Evolutionary conservation across 1,140 invertebrate genomes (phyloP).

Genomic region (Coptotermes formosanus): DNA sequence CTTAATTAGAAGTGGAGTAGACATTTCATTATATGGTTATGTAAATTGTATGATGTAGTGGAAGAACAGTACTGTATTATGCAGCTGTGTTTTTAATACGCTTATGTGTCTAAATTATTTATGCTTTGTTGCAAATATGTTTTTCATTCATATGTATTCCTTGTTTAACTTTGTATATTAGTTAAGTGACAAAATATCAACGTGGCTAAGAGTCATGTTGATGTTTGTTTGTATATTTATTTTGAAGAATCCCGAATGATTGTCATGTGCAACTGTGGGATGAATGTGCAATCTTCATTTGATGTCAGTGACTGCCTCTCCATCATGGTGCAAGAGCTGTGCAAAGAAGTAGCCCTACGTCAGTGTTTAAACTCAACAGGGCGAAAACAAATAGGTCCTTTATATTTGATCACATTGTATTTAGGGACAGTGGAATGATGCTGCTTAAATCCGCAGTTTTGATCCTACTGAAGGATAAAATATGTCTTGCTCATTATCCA

Average conservation of each 20-base stretch:
- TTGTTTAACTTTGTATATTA: background rate
- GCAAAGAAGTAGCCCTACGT: background rate
- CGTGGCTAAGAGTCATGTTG: background rate
- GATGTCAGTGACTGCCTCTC: background rate
- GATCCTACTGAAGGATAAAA: no score
- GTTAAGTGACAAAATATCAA: background rate
- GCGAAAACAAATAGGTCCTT: no score
- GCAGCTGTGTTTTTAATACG: slow-evolving; percentile 15
- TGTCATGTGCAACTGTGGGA: background rate
- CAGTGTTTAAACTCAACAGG: background rate
- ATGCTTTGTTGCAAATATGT: background rate
- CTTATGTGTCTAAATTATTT: slow-evolving; percentile 2
- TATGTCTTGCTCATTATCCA: no score
- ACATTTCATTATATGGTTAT: background rate
- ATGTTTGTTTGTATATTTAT: background rate
- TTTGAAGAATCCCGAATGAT: background rate
- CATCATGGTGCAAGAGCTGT: background rate
- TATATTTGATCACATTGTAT: no score
- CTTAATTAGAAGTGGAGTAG: background rate
- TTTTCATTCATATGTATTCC: background rate
- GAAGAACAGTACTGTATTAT: background rate
- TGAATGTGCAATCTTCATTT: background rate
- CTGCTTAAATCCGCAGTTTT: no score
- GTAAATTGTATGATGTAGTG: background rate
- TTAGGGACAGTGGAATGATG: no score